These are phyloP conservation scores for Tetragonula clypearis DNA, from an alignment of 1,140 invertebrate species.

Conservation along the genomic window DNA sequence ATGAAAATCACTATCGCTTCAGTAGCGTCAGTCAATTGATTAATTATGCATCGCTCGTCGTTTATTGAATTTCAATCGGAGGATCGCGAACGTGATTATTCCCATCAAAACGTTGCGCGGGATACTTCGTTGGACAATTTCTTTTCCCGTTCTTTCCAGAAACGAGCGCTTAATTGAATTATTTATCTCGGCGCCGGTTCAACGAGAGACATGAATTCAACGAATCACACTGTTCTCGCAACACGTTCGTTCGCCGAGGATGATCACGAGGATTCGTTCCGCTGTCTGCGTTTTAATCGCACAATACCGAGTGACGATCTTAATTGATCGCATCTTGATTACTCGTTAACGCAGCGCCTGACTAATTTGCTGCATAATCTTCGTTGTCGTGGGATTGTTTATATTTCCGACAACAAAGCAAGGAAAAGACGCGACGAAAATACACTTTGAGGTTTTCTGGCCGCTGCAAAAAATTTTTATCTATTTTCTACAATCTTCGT, in stretches of 20 bases:
- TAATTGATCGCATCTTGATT: conserved; percentile 2
- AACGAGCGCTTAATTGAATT: conserved; percentile 5
- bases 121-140: not conserved
- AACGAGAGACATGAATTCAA: not conserved
- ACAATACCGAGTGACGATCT: not conserved
- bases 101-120: not conserved
- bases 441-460: too few species aligned
- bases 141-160: not conserved
- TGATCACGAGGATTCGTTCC: not conserved
- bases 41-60: not conserved
- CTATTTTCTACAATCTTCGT: too few species aligned
- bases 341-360: not conserved
- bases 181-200: not conserved
- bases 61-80: conserved; percentile 1
- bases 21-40: not conserved
- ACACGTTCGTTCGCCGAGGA: not conserved
- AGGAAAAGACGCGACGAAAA: too few species aligned
- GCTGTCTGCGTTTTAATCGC: not conserved
- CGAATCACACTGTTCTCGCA: not conserved
- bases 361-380: not conserved
- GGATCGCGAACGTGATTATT: not conserved
- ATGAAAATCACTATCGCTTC: not conserved
- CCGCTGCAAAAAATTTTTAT: too few species aligned
- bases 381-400: not conserved
- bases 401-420: not conserved